Percentiles rank a stretch among this genome's conserved stretches.
These are phyloP conservation scores for Mixornis gularis DNA, from an alignment of 2,113 vertebrate species.

Conservation along the genomic window DNA sequence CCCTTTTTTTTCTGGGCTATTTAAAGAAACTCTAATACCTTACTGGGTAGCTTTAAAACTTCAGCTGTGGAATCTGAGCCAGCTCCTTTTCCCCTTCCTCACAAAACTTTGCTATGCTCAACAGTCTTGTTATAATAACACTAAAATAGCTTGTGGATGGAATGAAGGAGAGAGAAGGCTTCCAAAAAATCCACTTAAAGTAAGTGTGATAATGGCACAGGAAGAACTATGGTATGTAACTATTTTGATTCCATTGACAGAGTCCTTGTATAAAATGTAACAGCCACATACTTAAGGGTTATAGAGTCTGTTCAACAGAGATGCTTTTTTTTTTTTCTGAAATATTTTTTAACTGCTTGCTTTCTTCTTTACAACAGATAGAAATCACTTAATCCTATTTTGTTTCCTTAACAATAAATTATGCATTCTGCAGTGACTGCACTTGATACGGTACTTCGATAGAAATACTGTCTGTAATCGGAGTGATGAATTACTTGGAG, in stretches of 20 bases:
- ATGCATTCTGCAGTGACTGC: background rate
- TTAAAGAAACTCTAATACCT: background rate
- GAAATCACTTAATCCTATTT: conserved; percentile 31
- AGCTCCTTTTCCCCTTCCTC: background rate
- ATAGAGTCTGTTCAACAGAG: background rate
- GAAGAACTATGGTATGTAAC: background rate
- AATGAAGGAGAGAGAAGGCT: background rate
- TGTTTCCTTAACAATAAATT: conserved; percentile 16
- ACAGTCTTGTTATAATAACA: background rate
- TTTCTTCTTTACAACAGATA: conserved; percentile 12
- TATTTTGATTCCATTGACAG: background rate
- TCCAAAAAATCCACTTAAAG: conserved; percentile 13
- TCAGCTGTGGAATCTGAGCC: background rate
- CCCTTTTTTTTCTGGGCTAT: background rate
- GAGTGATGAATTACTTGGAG: background rate
- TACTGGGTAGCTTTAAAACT: background rate
- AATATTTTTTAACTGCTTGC: background rate
- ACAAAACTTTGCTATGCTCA: background rate
- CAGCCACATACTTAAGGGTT: background rate
- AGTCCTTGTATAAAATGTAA: background rate
- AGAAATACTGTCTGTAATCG: conserved; percentile 18
- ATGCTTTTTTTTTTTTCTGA: background rate
- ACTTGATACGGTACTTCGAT: background rate
- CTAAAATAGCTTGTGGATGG: conserved; percentile 6
- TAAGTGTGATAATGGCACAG: conserved; percentile 28